These are phyloP conservation scores for Tenualosa thibaudeaui DNA, from an alignment of 2,797 vertebrate species.

Conservation along the genomic window DNA sequence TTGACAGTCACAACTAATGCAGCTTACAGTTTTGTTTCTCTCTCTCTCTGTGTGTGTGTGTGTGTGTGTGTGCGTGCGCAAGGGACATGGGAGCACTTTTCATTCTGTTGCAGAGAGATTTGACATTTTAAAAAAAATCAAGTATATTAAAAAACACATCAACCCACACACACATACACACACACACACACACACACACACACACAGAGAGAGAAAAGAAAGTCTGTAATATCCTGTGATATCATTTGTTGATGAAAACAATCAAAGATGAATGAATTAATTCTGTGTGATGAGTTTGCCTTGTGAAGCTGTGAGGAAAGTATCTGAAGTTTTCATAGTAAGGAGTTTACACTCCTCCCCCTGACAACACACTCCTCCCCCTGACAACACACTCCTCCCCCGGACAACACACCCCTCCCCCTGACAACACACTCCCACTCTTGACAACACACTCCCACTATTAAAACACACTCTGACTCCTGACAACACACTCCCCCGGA, in stretches of 20 bases:
- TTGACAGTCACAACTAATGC: constrained; percentile 63
- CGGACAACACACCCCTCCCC: no score
- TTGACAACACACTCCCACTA: no score
- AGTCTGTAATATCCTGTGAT: background rate
- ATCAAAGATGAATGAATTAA: background rate
- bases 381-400: no score
- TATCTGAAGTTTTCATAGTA: no score
- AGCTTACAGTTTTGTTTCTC: constrained; percentile 40
- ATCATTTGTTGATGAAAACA: background rate
- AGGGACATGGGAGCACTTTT: background rate
- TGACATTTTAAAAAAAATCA: background rate
- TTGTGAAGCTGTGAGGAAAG: background rate
- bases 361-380: no score
- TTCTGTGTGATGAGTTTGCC: background rate
- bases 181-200: background rate
- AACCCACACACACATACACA: background rate
- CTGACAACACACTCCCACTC: no score
- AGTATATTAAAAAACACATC: background rate
- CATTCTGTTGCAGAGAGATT: background rate
- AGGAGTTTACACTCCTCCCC: no score
- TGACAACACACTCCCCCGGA: no score
- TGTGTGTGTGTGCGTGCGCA: background rate
- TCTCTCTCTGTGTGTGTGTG: background rate
- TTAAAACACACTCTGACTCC: no score
- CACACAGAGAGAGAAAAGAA: background rate